Conservation (phyloP, 2,888 invertebrate genomes). For the Nasonia oneida region DNA sequence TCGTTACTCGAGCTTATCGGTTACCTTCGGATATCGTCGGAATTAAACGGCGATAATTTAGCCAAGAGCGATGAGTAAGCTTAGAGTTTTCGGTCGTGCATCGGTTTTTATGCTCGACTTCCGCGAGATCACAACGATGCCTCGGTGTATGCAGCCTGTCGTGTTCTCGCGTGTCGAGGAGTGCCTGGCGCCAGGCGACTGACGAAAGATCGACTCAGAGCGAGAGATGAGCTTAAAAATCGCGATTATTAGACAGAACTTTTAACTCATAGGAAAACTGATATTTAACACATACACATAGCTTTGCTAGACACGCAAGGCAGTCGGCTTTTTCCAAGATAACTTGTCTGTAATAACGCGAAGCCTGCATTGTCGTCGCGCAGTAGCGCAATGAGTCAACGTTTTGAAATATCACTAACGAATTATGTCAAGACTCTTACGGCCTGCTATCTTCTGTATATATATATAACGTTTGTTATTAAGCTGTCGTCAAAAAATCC, state of each 20-base stretch:
- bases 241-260: too few species aligned
- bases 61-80: too few species aligned
- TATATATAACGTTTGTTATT: neutral
- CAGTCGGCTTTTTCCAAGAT: slow-evolving; percentile 32
- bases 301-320: neutral
- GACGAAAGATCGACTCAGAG: neutral
- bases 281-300: neutral
- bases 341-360: slow-evolving; percentile 14
- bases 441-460: neutral
- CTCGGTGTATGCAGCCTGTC: neutral
- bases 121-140: neutral
- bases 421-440: slow-evolving; percentile 48
- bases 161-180: neutral
- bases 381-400: slow-evolving; percentile 33
- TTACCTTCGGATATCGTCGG: neutral
- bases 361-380: slow-evolving; percentile 38
- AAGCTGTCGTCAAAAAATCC: neutral
- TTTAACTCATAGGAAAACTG: too few species aligned
- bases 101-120: too few species aligned
- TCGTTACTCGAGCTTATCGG: neutral
- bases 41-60: too few species aligned
- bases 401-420: slow-evolving; percentile 12
- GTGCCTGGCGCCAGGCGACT: neutral
- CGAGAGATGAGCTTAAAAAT: neutral
- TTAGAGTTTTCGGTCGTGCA: too few species aligned